Evolutionary conservation across 1,140 invertebrate genomes (phyloP), one percentile per base, ranked within the genome.

Genomic region (Anastatus disparis): DNA sequence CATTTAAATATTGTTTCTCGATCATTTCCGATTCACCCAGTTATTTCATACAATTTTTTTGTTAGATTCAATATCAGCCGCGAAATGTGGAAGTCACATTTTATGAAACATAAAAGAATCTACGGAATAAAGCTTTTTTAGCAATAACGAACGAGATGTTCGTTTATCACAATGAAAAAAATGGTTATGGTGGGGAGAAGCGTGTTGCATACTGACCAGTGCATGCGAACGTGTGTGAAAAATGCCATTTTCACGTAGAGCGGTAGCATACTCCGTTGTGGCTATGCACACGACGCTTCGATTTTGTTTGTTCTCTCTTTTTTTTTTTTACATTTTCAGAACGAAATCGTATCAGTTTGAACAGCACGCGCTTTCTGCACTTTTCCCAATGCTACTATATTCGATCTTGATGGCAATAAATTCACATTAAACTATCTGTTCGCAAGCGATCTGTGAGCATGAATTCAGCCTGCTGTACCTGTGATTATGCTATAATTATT

Each of bases 341-440:
- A 46, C 48, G 15, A 31, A 63, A n/a, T n/a, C n/a, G 52, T 71
- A 65, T 71, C 61, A 71, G 52, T 65, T 65, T 9, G 24, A n/a
- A 1, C 38, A 20, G 50, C 68, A 59, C 69, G 52, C 62, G 62
- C 70, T 71, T 81, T 80, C 81, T 82, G 75, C 76, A 79, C 76
- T 82, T 81, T 79, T 81, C 79, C n/a, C n/a, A n/a, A n/a, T n/a
- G n/a, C n/a, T n/a, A 75, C 78, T 78, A 74, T n/a, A n/a, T 56
- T 74, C 71, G 79, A 82, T 84, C 84, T 81, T 79, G 82, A 85
- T 84, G 77, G 81, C 79, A 83, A 84, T 85, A 85, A 84, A 85
- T 85, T 82, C 82, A 84, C 82, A 85, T 85, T 85, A 85, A 85
- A 83, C 83, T 85, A 85, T 85, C 82, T 81, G 77, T 76, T 71